Percentiles rank a stretch among this genome's conserved stretches.
phyloP scores from a whole-genome alignment of 2,888 invertebrate genomes.

The Macaria notata region DNA sequence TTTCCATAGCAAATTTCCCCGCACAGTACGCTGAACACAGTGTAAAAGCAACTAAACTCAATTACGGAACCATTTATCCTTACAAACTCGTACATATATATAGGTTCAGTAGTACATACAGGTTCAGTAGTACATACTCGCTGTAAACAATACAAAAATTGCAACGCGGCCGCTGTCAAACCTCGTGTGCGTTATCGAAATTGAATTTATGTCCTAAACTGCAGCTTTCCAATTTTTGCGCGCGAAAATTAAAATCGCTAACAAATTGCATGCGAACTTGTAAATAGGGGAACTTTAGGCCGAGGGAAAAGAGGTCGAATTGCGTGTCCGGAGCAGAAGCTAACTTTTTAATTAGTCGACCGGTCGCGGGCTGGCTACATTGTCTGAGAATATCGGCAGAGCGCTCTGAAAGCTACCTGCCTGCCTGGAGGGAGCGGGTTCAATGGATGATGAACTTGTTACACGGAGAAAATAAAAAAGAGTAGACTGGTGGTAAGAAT shows the following conservation, averaged over 20 bases:
- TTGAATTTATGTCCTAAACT: constrained; percentile 34
- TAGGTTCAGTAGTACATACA: too few species aligned
- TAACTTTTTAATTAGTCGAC: constrained; percentile 37
- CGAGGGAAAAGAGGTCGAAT: constrained; percentile 38
- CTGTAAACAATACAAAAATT: constrained; percentile 24
- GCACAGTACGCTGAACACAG: too few species aligned
- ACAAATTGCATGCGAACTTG: constrained; percentile 35
- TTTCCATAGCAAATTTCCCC: too few species aligned
- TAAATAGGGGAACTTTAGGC: constrained; percentile 35
- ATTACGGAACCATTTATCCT: constrained; percentile 13
- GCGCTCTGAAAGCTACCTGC: not conserved
- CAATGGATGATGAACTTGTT: too few species aligned
- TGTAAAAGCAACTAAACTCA: constrained; percentile 7
- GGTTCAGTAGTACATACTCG: not conserved
- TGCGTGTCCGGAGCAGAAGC: constrained; percentile 32
- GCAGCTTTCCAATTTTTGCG: constrained; percentile 28
- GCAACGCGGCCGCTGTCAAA: constrained; percentile 22
- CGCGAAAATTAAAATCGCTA: constrained; percentile 32
- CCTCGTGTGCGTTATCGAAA: constrained; percentile 33
- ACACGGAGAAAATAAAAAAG: too few species aligned
- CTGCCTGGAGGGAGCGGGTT: not conserved
- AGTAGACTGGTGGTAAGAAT: too few species aligned
- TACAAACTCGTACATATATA: not conserved
- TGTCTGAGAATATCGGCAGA: constrained; percentile 17
- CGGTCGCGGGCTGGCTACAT: constrained; percentile 18